Evolutionary conservation across 2,888 invertebrate species (phyloP).

Genomic region (Kryphioiulus occultus): DNA sequence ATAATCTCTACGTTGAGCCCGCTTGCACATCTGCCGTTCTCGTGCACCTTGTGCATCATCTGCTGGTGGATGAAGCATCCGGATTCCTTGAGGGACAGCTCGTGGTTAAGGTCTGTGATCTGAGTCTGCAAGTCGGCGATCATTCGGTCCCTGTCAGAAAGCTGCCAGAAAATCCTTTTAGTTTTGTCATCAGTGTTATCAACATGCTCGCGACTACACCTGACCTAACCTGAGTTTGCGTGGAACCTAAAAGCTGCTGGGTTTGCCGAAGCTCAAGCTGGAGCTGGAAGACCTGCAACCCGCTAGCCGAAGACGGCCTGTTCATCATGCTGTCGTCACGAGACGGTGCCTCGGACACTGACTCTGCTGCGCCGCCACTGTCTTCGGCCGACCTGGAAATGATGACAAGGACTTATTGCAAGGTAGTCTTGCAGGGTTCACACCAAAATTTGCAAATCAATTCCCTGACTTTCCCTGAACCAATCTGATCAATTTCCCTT

Average conservation of each 20-base stretch:
- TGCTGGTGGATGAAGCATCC: conserved; percentile 44
- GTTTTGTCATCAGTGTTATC: not conserved
- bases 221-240: not conserved
- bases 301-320: not conserved
- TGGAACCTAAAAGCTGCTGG: not conserved
- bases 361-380: not conserved
- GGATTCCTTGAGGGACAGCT: conserved; percentile 37
- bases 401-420: no score
- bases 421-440: no score
- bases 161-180: not conserved
- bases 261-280: not conserved
- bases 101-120: conserved; percentile 45
- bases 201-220: no score
- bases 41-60: not conserved
- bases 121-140: conserved; percentile 48
- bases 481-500: no score
- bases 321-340: not conserved
- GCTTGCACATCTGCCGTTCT: not conserved
- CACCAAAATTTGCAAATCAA: no score
- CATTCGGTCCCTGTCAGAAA: conserved; percentile 45
- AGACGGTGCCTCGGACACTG: not conserved
- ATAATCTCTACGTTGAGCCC: not conserved
- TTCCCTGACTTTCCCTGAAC: no score
- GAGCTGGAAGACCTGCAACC: not conserved
- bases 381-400: not conserved